Percentiles rank a stretch among this genome's conserved stretches.
Conservation (phyloP, 2,113 vertebrate genomes). For the Vanacampus margaritifer region DNA sequence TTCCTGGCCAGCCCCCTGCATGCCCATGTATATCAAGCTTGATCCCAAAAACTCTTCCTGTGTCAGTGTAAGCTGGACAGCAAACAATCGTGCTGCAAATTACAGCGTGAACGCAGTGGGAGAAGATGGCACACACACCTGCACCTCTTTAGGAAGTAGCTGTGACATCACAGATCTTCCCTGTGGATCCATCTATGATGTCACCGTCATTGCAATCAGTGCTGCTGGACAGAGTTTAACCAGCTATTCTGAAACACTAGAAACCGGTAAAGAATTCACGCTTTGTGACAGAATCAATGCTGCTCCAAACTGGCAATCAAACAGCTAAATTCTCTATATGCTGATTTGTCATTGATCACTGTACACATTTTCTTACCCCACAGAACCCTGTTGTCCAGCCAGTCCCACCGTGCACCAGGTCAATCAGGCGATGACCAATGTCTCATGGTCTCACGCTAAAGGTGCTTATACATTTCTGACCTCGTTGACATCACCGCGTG, state of each 20-base stretch:
- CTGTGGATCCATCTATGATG: constrained; percentile 81
- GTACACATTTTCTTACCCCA: neutral
- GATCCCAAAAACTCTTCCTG: constrained; percentile 59
- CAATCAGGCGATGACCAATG: constrained; percentile 82
- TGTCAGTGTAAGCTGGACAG: constrained; percentile 74
- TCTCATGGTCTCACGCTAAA: constrained; percentile 81
- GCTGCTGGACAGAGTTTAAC: constrained; percentile 79
- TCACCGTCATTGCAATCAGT: constrained; percentile 75
- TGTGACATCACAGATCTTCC: constrained; percentile 75
- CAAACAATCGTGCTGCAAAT: constrained; percentile 69
- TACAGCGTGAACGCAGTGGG: constrained; percentile 72
- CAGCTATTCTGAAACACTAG: constrained; percentile 80
- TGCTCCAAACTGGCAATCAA: neutral
- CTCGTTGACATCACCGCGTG: constrained; percentile 74
- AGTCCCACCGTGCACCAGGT: constrained; percentile 76
- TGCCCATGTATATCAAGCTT: constrained; percentile 75
- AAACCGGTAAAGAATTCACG: constrained; percentile 73
- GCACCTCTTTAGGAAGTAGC: constrained; percentile 67
- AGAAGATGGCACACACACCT: constrained; percentile 38
- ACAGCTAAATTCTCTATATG: too few species aligned
- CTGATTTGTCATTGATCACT: neutral
- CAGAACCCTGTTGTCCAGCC: constrained; percentile 86
- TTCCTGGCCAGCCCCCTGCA: constrained; percentile 80
- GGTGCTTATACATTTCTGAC: constrained; percentile 76
- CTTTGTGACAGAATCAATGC: neutral